A percentile compares a stretch with the other conserved stretches of the same genome.
These are phyloP conservation scores for Sebastolobus alascanus DNA, from an alignment of 2,797 vertebrate genomes.

Conservation along the genomic window DNA sequence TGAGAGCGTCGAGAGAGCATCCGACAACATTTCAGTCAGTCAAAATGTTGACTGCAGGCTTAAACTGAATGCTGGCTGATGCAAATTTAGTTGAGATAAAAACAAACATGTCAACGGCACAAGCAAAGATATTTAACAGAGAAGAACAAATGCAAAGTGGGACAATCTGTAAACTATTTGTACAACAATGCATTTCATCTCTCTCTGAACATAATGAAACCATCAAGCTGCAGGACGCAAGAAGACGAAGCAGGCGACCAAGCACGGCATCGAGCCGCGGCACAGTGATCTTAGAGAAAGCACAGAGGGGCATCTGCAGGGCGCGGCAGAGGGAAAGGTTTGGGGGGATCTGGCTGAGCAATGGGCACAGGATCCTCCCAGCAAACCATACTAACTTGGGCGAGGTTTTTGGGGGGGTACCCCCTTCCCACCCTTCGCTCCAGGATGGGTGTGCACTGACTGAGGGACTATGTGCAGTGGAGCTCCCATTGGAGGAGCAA, in stretches of 20 bases:
- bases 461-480: slow-evolving; percentile 87
- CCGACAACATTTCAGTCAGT: slow-evolving; percentile 39
- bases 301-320: slow-evolving; percentile 55
- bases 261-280: slow-evolving; percentile 55
- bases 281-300: slow-evolving; percentile 54
- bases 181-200: slow-evolving; percentile 44
- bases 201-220: slow-evolving; percentile 44
- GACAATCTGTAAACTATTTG: slow-evolving; percentile 39
- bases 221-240: slow-evolving; percentile 67
- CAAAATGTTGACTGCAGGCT: slow-evolving; percentile 75
- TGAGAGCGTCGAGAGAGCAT: slow-evolving; percentile 46
- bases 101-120: slow-evolving; percentile 71
- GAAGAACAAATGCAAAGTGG: slow-evolving; percentile 49
- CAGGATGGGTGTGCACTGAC: slow-evolving; percentile 82
- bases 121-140: slow-evolving; percentile 67
- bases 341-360: slow-evolving; percentile 58
- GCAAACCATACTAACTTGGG: slow-evolving; percentile 86
- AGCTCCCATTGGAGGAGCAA: slow-evolving; percentile 74
- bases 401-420: slow-evolving; percentile 82
- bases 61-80: slow-evolving; percentile 57
- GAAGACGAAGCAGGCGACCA: slow-evolving; percentile 60
- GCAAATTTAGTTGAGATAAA: slow-evolving; percentile 61
- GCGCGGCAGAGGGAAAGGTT: slow-evolving; percentile 28
- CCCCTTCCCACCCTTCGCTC: slow-evolving; percentile 83
- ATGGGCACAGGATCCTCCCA: slow-evolving; percentile 66